Evolutionary conservation across 1,140 invertebrate genomes (phyloP).

Genomic region (Heliconius hewitsoni): DNA sequence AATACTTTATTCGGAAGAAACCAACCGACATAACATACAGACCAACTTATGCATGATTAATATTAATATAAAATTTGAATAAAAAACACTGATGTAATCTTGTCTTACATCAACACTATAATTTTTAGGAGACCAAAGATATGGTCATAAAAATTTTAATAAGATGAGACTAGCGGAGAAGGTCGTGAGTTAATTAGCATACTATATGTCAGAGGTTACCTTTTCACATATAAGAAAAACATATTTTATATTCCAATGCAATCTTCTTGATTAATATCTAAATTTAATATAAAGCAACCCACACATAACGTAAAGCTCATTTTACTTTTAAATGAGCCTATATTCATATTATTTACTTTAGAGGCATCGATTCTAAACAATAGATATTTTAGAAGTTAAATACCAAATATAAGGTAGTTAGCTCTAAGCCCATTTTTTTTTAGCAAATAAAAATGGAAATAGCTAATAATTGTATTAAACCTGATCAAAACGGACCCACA

Average conservation of each 20-base stretch:
- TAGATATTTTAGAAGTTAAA: no score
- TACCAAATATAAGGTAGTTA: no score
- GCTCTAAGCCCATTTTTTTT: no score
- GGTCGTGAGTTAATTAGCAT: conserved; percentile 49
- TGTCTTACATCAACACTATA: not conserved
- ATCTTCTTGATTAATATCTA: not conserved
- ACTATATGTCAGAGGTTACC: conserved; percentile 34
- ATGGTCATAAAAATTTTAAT: conserved; percentile 49
- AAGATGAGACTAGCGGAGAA: conserved; percentile 47
- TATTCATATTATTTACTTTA: not conserved
- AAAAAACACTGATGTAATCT: conserved; percentile 1
- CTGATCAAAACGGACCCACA: no score
- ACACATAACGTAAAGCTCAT: not conserved
- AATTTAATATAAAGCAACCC: not conserved
- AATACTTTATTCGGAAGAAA: no score
- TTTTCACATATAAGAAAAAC: conserved; percentile 8
- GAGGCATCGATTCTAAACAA: not conserved
- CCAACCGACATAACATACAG: not conserved
- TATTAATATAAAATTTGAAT: not conserved
- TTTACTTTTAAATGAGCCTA: conserved; percentile 4
- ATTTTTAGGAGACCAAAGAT: conserved; percentile 55
- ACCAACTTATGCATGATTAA: not conserved
- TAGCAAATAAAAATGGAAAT: no score
- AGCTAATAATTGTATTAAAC: no score
- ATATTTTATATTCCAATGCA: not conserved